Base-by-base conservation (phyloP, 2,888 invertebrate species). In the Furcula furcula region DNA sequence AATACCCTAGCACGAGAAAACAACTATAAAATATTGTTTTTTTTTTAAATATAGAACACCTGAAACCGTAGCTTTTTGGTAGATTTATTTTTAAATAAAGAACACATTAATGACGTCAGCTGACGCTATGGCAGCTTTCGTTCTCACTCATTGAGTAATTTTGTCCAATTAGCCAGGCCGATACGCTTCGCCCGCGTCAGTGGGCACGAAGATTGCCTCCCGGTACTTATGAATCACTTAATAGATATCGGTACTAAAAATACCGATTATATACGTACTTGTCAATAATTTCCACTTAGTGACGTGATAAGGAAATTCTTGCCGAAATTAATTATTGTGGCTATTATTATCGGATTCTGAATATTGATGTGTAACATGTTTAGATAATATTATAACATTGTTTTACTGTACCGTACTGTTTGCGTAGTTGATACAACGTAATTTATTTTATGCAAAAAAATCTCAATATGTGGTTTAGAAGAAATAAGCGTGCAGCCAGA, bases 151-250 rank as follows among this genome's bases (percentile, higher is more conserved):
- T 21, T 40, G 62, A 64, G 76, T 81, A 77, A 81, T 82, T n/a
- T 78, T 72, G 66, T 64, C 71, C 83, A 83, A 85, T 85, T 84
- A 82, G 69, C 61, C 65, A 65, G 64, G 58, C 70, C 71, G 72
- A 65, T 74, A 70, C 76, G 65, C 56, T 61, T 61, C 58, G 37
- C 48, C 53, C 69, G 76, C 75, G 63, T 71, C 75, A 71, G 65
- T 77, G 71, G 61, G 53, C 74, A 59, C 51, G 60, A 70, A 77
- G 73, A 83, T 78, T 82, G 75, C 68, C 41, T 29, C 58, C 23
- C 22, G 29, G 31, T 34, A 35, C 57, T 62, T 53, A 62, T 42
- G 48, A 47, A 47, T 49, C 38, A 42, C 38, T 35, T 53, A 53
- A 60, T 53, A 51, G 52, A 34, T 38, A 60, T 56, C 46, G 40